A percentile compares a stretch with the other conserved stretches of the same genome.
Evolutionary conservation across 2,888 invertebrate genomes (phyloP).

Genomic region (Alitta virens): DNA sequence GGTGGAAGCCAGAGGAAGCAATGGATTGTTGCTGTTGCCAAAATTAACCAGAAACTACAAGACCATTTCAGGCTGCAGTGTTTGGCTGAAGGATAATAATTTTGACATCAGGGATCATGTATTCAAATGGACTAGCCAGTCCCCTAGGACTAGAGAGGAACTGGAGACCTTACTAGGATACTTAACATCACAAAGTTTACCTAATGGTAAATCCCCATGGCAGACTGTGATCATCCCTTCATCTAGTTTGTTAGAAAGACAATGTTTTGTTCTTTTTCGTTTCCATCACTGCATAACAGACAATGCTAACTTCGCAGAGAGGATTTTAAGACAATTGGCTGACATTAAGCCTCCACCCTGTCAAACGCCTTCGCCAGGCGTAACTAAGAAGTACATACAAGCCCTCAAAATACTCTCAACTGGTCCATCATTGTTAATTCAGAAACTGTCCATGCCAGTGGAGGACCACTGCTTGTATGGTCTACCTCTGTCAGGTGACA

Average conservation of each 20-base stretch:
- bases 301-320: too few relatives aligned
- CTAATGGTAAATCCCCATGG: conserved; percentile 21
- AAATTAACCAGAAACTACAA: conserved; percentile 21
- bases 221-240: conserved; percentile 17
- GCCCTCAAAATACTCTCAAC: too few relatives aligned
- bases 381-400: too few relatives aligned
- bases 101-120: conserved; percentile 27
- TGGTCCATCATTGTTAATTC: too few relatives aligned
- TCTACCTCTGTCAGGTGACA: not conserved
- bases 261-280: too few relatives aligned
- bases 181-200: conserved; percentile 13
- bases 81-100: conserved; percentile 24
- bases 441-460: too few relatives aligned
- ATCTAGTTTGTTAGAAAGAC: too few relatives aligned
- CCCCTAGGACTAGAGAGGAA: conserved; percentile 4
- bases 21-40: conserved; percentile 7
- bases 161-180: conserved; percentile 21
- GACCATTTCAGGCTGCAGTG: conserved; percentile 14
- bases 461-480: too few relatives aligned
- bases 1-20: conserved; percentile 14
- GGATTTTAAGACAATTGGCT: too few relatives aligned
- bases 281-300: too few relatives aligned
- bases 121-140: conserved; percentile 1
- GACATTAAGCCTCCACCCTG: too few relatives aligned
- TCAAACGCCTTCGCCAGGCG: too few relatives aligned